Conservation (phyloP, 2,888 invertebrate species). For the Idaea dimidiata region DNA sequence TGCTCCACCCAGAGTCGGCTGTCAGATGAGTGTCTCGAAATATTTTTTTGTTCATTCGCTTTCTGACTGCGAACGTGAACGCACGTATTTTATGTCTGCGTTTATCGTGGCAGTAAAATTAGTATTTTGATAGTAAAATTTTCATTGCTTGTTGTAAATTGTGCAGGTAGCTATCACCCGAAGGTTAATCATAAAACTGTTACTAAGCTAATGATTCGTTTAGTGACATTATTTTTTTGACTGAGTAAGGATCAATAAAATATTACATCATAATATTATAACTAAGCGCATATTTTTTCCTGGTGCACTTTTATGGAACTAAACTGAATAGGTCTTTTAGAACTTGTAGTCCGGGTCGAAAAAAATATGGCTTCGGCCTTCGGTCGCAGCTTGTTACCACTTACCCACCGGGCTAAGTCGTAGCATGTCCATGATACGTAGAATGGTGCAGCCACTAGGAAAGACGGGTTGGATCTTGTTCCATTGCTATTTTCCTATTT, state of each 20-base stretch:
- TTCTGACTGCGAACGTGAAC: slow-evolving; percentile 54
- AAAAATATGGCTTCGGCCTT: too few relatives aligned
- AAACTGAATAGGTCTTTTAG: too few relatives aligned
- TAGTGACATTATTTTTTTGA: background rate
- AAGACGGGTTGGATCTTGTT: too few relatives aligned
- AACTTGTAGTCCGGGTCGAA: too few relatives aligned
- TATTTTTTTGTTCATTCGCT: slow-evolving; percentile 71
- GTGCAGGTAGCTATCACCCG: background rate
- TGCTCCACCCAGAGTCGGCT: slow-evolving; percentile 64
- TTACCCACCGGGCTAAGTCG: too few relatives aligned
- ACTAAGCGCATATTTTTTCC: background rate
- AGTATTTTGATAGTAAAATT: background rate
- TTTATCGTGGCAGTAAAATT: slow-evolving; percentile 15
- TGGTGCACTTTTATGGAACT: background rate
- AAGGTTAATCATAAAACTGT: background rate
- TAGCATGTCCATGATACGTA: too few relatives aligned
- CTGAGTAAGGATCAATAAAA: background rate
- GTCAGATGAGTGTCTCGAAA: slow-evolving; percentile 69
- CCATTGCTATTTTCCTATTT: too few relatives aligned
- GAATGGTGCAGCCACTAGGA: too few relatives aligned
- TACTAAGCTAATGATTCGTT: background rate
- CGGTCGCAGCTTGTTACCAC: too few relatives aligned
- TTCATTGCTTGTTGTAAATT: background rate
- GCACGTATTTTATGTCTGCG: slow-evolving; percentile 30
- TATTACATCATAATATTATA: background rate